These are phyloP conservation scores for Ataeniobius toweri DNA, from an alignment of 2,797 vertebrate species.

Conservation along the genomic window DNA sequence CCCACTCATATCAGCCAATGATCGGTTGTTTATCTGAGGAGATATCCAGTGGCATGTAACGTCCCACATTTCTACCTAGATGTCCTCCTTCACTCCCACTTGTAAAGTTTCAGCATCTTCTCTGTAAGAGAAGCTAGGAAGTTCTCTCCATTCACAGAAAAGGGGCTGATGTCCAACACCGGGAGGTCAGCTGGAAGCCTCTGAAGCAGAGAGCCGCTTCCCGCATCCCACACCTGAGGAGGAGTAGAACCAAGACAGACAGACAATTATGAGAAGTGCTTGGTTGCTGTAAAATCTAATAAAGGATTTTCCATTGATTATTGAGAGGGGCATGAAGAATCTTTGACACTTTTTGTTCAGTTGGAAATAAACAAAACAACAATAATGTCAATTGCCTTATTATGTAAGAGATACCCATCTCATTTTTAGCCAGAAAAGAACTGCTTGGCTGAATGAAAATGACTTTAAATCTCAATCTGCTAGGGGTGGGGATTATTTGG, in stretches of 20 bases:
- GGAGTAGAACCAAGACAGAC: neutral
- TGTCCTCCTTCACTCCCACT: conserved; percentile 84
- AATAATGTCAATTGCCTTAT: no score
- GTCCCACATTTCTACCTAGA: conserved; percentile 10
- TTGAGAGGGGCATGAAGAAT: no score
- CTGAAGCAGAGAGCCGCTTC: conserved; percentile 88
- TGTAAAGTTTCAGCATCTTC: conserved; percentile 91
- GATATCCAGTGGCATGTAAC: conserved; percentile 48
- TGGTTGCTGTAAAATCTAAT: no score
- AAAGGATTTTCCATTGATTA: no score
- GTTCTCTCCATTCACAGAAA: conserved; percentile 84
- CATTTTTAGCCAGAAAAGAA: no score
- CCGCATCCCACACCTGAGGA: conserved; percentile 90
- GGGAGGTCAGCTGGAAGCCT: conserved; percentile 89
- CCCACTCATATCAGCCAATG: neutral
- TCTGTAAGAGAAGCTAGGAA: conserved; percentile 91
- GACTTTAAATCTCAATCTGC: no score
- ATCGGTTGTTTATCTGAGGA: neutral
- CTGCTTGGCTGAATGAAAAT: no score
- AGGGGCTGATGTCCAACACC: conserved; percentile 90
- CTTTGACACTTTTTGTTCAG: no score
- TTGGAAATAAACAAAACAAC: no score
- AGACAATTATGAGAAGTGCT: neutral
- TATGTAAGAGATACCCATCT: no score
- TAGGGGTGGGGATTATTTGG: no score